Evolutionary conservation across 2,888 invertebrate species (phyloP).

Genomic region (Rhorus exstirpatorius): DNA sequence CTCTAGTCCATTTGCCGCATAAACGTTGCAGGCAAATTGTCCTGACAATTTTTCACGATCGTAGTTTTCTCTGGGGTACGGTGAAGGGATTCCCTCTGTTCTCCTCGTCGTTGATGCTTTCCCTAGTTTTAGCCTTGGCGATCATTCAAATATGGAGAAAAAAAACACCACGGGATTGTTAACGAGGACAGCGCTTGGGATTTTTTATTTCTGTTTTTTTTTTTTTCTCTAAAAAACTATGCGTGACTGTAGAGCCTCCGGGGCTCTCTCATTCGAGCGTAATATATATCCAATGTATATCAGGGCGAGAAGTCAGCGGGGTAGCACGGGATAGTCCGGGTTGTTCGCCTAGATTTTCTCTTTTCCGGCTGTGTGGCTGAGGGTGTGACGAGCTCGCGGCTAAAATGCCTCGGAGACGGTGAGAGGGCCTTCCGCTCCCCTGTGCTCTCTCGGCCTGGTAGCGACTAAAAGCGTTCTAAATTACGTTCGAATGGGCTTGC

Average conservation of each 20-base stretch:
- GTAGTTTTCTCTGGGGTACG: too few species aligned
- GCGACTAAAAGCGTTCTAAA: constrained; percentile 78
- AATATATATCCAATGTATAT: constrained; percentile 6
- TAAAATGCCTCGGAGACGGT: constrained; percentile 79
- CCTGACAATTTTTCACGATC: too few species aligned
- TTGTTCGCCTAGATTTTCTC: constrained; percentile 44
- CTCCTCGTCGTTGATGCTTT: constrained; percentile 17
- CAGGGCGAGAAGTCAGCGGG: constrained; percentile 23
- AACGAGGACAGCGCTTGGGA: constrained; percentile 79
- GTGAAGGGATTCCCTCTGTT: too few species aligned
- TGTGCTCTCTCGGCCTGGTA: constrained; percentile 21
- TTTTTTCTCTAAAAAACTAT: constrained; percentile 81
- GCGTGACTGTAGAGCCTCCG: constrained; percentile 75
- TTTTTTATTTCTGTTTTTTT: constrained; percentile 69
- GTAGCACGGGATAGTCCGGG: neutral
- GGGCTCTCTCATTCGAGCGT: constrained; percentile 61
- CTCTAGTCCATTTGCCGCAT: too few species aligned
- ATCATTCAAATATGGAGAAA: constrained; percentile 70
- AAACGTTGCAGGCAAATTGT: too few species aligned
- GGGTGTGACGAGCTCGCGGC: constrained; percentile 79
- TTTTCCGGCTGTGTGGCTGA: constrained; percentile 38
- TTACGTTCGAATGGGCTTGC: constrained; percentile 70
- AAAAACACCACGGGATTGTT: constrained; percentile 74
- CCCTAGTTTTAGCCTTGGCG: constrained; percentile 47
- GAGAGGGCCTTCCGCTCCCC: constrained; percentile 52